Evolutionary conservation across 2,888 invertebrate species (phyloP).

Genomic region (Andrena haemorrhoa): DNA sequence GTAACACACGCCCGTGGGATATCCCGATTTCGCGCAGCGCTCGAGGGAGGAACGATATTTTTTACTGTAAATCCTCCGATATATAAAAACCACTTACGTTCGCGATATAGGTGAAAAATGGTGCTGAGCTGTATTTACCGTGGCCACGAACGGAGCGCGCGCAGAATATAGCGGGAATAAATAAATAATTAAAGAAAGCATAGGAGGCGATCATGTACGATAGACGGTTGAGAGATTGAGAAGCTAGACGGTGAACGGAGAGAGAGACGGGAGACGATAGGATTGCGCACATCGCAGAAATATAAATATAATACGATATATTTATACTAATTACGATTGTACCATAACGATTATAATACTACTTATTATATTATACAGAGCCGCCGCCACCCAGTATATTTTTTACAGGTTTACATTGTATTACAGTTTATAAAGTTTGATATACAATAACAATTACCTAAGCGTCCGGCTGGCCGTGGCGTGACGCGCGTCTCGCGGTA

Average conservation of each 20-base stretch:
- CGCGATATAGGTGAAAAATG: constrained; percentile 42
- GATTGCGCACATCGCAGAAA: constrained; percentile 75
- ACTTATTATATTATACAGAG: constrained; percentile 85
- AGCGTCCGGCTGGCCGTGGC: constrained; percentile 66
- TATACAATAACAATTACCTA: constrained; percentile 84
- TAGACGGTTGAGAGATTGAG: constrained; percentile 37
- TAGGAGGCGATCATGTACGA: constrained; percentile 39
- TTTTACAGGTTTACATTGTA: constrained; percentile 85
- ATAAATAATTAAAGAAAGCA: constrained; percentile 21
- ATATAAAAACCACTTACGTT: constrained; percentile 21
- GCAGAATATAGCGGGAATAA: constrained; percentile 40
- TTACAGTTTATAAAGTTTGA: constrained; percentile 85
- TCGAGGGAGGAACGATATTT: constrained; percentile 10
- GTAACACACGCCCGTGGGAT: neutral
- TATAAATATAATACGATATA: constrained; percentile 83
- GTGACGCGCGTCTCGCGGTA: constrained; percentile 58
- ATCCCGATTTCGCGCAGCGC: constrained; percentile 4
- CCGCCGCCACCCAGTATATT: constrained; percentile 85
- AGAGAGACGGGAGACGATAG: constrained; percentile 35
- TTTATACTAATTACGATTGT: constrained; percentile 83
- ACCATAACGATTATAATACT: constrained; percentile 84
- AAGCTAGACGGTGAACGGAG: constrained; percentile 18
- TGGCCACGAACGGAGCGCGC: constrained; percentile 62
- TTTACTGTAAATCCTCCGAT: constrained; percentile 5
- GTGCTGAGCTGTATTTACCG: constrained; percentile 67